phyloP scores from a whole-genome alignment of 92 coral and sea anemone genomes.

The Diadumene lineata region DNA sequence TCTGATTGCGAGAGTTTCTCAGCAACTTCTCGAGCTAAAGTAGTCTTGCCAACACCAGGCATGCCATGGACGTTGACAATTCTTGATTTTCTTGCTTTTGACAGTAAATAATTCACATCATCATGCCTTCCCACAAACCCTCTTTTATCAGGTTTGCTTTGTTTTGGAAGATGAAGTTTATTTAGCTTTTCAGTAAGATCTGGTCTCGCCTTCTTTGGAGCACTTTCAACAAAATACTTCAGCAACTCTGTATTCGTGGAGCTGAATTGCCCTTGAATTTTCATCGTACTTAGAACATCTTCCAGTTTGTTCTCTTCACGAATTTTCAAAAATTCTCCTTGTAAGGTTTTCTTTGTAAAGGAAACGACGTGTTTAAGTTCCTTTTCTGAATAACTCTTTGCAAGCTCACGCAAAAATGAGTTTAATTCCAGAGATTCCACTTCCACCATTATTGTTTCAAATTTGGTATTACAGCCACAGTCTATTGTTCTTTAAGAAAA shows the following conservation, averaged over 20 bases:
- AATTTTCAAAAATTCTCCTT: not conserved
- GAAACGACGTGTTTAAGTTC: not conserved
- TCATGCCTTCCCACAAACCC: slow-evolving; percentile 25
- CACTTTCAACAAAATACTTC: not conserved
- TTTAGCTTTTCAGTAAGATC: not conserved
- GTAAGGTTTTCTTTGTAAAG: slow-evolving; percentile 1
- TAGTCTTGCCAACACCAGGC: slow-evolving; percentile 69
- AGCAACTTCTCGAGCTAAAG: slow-evolving; percentile 38
- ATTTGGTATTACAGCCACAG: too few species aligned
- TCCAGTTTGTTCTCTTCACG: not conserved
- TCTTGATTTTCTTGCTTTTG: not conserved
- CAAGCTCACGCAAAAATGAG: not conserved
- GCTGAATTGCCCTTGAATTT: slow-evolving; percentile 1
- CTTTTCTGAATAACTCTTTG: not conserved
- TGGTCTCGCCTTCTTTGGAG: not conserved
- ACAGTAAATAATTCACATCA: slow-evolving; percentile 22
- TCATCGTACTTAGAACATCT: not conserved
- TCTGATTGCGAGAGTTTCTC: slow-evolving; percentile 7
- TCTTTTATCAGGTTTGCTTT: not conserved
- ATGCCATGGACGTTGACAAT: slow-evolving; percentile 49
- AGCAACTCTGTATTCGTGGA: not conserved
- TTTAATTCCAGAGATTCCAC: too few species aligned
- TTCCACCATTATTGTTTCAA: too few species aligned
- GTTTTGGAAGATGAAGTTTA: not conserved
- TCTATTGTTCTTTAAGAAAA: too few species aligned